These are phyloP conservation scores for Abrostola triplasia DNA, from an alignment of 2,888 invertebrate species.

Conservation along the genomic window DNA sequence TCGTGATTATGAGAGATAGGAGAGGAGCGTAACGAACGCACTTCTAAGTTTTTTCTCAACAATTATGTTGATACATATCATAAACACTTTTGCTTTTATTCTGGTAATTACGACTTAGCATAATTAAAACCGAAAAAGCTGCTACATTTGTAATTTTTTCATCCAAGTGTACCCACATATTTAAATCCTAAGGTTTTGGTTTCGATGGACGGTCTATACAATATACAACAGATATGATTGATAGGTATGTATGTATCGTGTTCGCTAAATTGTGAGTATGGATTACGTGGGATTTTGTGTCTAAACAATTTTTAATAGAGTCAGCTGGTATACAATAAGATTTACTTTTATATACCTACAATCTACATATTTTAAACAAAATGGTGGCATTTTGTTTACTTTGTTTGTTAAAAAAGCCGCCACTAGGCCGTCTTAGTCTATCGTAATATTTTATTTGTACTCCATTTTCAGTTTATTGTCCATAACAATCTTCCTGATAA, in stretches of 20 bases:
- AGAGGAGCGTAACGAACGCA: background rate
- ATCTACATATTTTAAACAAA: no score
- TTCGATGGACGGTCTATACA: no score
- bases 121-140: background rate
- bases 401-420: background rate
- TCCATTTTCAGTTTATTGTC: background rate
- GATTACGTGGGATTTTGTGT: no score
- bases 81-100: slow-evolving; percentile 1
- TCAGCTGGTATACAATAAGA: no score
- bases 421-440: background rate
- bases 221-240: no score
- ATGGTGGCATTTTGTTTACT: no score
- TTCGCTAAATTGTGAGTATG: no score
- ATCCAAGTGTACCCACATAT: no score
- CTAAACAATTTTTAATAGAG: no score
- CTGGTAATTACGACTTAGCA: background rate
- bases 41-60: background rate
- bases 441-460: background rate
- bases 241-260: no score
- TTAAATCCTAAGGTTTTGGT: no score
- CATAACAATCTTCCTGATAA: slow-evolving; percentile 8
- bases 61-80: background rate
- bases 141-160: background rate
- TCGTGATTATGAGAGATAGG: background rate
- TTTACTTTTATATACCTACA: no score